Conservation (phyloP, 2,888 invertebrate genomes). For the Dichetophora obliterata region DNA sequence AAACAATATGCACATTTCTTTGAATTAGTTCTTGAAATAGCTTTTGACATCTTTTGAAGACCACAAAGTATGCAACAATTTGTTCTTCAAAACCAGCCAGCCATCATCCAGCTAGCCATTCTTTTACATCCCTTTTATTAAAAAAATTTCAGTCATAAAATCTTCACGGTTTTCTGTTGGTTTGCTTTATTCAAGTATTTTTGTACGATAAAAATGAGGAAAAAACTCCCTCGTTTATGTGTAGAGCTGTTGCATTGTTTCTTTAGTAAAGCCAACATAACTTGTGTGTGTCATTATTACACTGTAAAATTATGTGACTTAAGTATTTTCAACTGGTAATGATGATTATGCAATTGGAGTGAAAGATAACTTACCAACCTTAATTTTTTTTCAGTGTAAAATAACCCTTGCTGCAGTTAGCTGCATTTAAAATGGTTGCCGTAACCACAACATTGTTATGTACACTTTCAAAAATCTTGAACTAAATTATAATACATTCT, state of each 20-base stretch:
- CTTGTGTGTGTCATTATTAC: background rate
- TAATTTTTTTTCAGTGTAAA: background rate
- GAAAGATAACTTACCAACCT: no score
- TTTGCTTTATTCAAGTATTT: background rate
- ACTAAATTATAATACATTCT: no score
- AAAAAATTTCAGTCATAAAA: constrained; percentile 11
- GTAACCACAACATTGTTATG: no score
- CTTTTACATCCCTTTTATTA: background rate
- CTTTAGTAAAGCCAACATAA: background rate
- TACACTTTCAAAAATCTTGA: no score
- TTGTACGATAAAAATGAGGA: background rate
- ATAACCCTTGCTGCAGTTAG: background rate
- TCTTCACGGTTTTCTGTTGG: background rate
- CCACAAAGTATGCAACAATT: constrained; percentile 20
- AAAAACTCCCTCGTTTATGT: background rate
- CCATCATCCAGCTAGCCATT: background rate
- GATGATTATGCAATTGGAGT: background rate
- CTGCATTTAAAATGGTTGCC: background rate
- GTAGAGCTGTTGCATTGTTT: background rate
- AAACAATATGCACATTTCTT: background rate
- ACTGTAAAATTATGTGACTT: background rate
- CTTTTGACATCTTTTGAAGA: constrained; percentile 11
- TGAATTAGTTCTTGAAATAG: background rate
- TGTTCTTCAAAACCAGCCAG: constrained; percentile 1
- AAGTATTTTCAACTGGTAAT: background rate